Conservation (phyloP, 2,888 invertebrate genomes). For the Notodonta ziczac region DNA sequence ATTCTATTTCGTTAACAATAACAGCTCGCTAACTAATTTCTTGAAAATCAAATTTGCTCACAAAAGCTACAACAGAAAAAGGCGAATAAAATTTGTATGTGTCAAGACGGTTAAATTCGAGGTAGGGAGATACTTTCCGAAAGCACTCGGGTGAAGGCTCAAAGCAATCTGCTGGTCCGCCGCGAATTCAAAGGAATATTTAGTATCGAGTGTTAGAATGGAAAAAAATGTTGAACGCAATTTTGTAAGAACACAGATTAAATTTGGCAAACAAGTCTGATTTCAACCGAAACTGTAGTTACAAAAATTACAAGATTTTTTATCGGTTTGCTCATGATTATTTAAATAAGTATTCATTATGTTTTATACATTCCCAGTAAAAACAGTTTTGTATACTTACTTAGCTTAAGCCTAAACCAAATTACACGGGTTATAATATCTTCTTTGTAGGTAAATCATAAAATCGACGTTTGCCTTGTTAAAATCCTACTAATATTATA, state of each 20-base stretch:
- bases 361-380: no score
- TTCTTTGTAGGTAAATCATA: conserved; percentile 2
- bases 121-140: conserved; percentile 70
- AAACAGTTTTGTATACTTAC: no score
- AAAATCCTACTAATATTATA: no score
- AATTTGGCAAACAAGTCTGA: background rate
- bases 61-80: conserved; percentile 66
- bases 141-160: conserved; percentile 61
- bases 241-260: conserved; percentile 4
- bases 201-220: conserved; percentile 22
- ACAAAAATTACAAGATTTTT: no score
- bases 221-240: conserved; percentile 16
- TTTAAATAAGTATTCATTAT: no score
- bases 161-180: conserved; percentile 67
- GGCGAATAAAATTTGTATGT: conserved; percentile 75
- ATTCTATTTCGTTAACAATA: conserved; percentile 68
- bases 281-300: no score
- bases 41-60: conserved; percentile 70
- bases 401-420: background rate
- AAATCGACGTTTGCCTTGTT: background rate
- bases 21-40: conserved; percentile 61
- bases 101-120: conserved; percentile 78
- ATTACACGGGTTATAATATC: background rate
- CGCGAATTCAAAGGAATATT: conserved; percentile 45
- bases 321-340: no score